These are phyloP conservation scores for Callipepla squamata DNA, from an alignment of 2,113 vertebrate genomes.

Conservation along the genomic window DNA sequence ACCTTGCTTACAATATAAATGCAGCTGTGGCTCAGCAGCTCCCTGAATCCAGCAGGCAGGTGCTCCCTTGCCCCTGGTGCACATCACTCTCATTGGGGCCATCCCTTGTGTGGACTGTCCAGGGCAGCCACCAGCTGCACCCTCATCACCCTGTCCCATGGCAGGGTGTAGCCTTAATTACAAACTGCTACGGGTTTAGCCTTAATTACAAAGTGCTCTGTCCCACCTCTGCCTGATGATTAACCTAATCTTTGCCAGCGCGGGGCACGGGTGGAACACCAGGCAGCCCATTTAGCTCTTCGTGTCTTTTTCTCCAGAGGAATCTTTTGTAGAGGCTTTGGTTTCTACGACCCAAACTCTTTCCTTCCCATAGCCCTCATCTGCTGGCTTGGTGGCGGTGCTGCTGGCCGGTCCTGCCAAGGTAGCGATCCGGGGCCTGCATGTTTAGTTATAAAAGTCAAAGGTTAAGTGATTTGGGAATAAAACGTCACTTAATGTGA, in stretches of 20 bases:
- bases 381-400: neutral
- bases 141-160: neutral
- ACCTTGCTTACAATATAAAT: neutral
- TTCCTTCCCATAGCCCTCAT: neutral
- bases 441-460: constrained; percentile 74
- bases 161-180: neutral
- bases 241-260: neutral
- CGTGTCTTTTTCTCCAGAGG: neutral
- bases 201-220: neutral
- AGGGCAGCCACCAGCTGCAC: neutral
- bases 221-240: neutral
- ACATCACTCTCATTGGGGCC: neutral
- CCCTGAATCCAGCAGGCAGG: neutral
- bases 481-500: constrained; percentile 79
- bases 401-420: neutral
- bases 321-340: neutral
- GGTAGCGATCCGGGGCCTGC: constrained; percentile 52
- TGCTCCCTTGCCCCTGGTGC: neutral
- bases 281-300: neutral
- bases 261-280: accelerated
- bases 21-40: neutral
- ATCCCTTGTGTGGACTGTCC: neutral
- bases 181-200: neutral
- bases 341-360: neutral
- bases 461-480: constrained; percentile 83